Conservation (phyloP, 2,888 invertebrate species). For the Catocala nupta region DNA sequence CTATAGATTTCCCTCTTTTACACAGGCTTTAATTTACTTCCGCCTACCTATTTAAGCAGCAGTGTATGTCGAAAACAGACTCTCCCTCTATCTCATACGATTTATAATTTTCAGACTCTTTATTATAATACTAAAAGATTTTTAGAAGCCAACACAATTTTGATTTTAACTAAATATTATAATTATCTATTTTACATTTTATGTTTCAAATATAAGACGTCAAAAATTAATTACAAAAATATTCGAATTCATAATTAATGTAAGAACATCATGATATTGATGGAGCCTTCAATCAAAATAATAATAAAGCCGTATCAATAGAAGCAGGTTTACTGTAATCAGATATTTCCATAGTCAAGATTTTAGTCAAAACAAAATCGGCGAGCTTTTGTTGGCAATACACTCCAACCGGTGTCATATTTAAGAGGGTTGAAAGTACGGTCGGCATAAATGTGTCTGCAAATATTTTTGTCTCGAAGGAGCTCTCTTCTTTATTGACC, state of each 20-base stretch:
- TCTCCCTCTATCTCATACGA: too few relatives aligned
- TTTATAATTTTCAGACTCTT: too few relatives aligned
- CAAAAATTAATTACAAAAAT: neutral
- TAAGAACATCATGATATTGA: slow-evolving; percentile 18
- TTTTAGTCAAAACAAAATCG: slow-evolving; percentile 86
- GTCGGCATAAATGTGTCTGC: slow-evolving; percentile 53
- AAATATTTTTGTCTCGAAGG: slow-evolving; percentile 21
- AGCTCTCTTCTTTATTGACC: neutral
- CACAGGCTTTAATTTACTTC: too few relatives aligned
- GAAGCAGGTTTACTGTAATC: slow-evolving; percentile 78
- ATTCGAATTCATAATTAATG: neutral
- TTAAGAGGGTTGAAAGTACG: slow-evolving; percentile 73
- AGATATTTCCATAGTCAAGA: slow-evolving; percentile 71
- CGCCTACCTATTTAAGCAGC: too few relatives aligned
- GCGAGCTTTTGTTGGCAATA: slow-evolving; percentile 81
- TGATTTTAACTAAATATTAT: too few relatives aligned
- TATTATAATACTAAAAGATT: too few relatives aligned
- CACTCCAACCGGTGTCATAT: slow-evolving; percentile 81
- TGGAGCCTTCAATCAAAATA: slow-evolving; percentile 40
- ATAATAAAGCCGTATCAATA: slow-evolving; percentile 56
- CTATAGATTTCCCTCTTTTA: too few relatives aligned
- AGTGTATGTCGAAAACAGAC: too few relatives aligned
- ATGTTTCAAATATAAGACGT: too few relatives aligned
- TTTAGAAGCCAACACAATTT: too few relatives aligned
- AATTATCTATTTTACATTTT: too few relatives aligned